Percentiles rank a stretch among this genome's conserved stretches.
Evolutionary conservation across 2,113 vertebrate species (phyloP).

Genomic region (Oxyura jamaicensis): DNA sequence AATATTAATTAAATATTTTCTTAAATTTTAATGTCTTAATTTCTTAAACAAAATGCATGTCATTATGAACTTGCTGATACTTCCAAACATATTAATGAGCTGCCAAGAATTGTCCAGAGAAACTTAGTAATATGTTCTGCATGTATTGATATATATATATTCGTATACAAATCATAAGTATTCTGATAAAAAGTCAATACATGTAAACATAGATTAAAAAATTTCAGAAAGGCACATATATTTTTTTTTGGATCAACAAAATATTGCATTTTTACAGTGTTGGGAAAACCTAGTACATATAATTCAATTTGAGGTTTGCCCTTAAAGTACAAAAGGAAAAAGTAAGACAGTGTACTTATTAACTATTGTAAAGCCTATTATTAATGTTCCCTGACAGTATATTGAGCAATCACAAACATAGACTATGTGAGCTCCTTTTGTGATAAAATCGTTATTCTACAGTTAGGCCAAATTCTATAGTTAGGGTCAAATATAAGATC

Average conservation of each 20-base stretch:
- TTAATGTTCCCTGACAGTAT: background rate
- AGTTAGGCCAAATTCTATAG: background rate
- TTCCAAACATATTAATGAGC: background rate
- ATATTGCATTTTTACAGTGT: background rate
- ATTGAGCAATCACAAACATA: background rate
- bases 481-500: background rate
- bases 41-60: background rate
- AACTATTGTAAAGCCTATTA: background rate
- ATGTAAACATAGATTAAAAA: background rate
- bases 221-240: background rate
- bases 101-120: background rate
- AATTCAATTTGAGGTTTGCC: background rate
- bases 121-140: background rate
- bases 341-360: background rate
- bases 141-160: background rate
- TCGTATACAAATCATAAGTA: background rate
- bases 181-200: background rate
- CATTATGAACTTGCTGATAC: background rate
- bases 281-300: background rate
- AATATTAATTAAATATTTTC: background rate
- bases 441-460: background rate
- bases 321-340: background rate
- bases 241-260: background rate
- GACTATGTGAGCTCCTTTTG: background rate
- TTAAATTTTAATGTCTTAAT: background rate